Base-by-base conservation (phyloP, 2,797 vertebrate genomes). In the Caiman crocodilus region DNA sequence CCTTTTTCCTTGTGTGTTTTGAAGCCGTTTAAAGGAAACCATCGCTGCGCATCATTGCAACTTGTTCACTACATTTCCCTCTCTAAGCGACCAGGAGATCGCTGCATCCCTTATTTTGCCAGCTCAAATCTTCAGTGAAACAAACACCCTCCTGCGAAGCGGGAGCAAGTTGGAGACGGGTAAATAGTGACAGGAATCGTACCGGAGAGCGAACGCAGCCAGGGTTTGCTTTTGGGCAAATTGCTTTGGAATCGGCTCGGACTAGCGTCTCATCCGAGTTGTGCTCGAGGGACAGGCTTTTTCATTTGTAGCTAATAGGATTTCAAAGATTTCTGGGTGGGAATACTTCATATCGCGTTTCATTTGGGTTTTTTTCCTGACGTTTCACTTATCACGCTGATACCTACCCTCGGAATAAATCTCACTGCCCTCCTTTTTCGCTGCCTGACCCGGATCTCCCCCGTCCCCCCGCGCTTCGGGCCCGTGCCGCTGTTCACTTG, bases 271-370 rank as follows among this genome's bases (percentile, higher is more conserved):
- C 23, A 56, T 78, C 75, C 30, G 25, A 90, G 82, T 60, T 92
- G 25, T 76, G 57, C 87, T 83, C 88, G 61, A 84, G 90, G 82
- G 85, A 94, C 84, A 90, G 84, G 57, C 23, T 87, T 91, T 96
- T 89, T 94, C 93, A 94, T 96, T 96, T 97, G 90, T 5, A 15
- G 81, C 90, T 97, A 95, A 97, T 91, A 90, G 77, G 90, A 95
- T 97, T 93, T 94, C 93, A 85, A 83, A 95, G 94, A 88, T 97
- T 96, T 95, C 86, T 96, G 74, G 64, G 84, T 94, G 89, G 93
- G 71, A 95, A 73, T 25, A 79, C 65, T 87, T 95, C 90, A 93
- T 63, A 89, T 94, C 86, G 95, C 83, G 88, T 90, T 95, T 78
- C 65, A 80, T 90, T 88, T 89, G 71, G 71, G 82, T 92, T 86